phyloP scores from a whole-genome alignment of 2,113 vertebrate genomes.

The Carassius gibelio region DNA sequence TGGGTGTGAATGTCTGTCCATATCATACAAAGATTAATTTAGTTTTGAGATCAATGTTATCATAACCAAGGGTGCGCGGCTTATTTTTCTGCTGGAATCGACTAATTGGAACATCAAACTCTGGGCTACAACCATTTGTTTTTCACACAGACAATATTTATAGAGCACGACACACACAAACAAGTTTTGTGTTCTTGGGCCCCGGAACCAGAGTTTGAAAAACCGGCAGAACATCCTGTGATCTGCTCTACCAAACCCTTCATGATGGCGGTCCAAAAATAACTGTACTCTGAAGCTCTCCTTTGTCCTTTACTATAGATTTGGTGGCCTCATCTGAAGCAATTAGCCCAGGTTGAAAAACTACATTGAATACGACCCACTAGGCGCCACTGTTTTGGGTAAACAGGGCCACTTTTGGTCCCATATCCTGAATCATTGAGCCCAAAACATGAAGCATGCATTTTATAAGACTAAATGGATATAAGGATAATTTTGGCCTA shows the following conservation, averaged over 20 bases:
- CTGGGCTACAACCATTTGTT: not conserved
- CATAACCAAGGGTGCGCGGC: constrained; percentile 20
- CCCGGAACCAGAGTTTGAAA: constrained; percentile 1
- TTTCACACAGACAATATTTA: constrained; percentile 14
- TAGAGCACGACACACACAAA: constrained; percentile 12
- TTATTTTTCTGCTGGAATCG: constrained; percentile 40
- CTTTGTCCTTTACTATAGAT: not conserved
- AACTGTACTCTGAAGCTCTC: constrained; percentile 10
- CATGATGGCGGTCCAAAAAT: not conserved
- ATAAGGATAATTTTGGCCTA: not conserved
- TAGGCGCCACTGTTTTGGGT: constrained; percentile 11
- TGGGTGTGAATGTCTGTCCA: constrained; percentile 41
- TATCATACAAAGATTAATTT: constrained; percentile 51
- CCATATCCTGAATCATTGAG: not conserved
- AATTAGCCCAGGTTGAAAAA: constrained; percentile 2
- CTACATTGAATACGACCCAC: not conserved
- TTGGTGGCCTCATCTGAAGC: constrained; percentile 1
- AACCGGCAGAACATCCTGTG: constrained; percentile 6
- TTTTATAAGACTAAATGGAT: constrained; percentile 2
- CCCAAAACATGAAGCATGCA: not conserved
- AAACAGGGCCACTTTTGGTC: not conserved
- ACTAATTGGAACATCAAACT: constrained; percentile 51
- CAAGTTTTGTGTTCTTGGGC: constrained; percentile 5
- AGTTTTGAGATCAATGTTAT: constrained; percentile 47
- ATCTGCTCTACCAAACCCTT: not conserved